Base-by-base conservation (phyloP, 2,113 vertebrate genomes). In the Leptobrachium ailaonicum region DNA sequence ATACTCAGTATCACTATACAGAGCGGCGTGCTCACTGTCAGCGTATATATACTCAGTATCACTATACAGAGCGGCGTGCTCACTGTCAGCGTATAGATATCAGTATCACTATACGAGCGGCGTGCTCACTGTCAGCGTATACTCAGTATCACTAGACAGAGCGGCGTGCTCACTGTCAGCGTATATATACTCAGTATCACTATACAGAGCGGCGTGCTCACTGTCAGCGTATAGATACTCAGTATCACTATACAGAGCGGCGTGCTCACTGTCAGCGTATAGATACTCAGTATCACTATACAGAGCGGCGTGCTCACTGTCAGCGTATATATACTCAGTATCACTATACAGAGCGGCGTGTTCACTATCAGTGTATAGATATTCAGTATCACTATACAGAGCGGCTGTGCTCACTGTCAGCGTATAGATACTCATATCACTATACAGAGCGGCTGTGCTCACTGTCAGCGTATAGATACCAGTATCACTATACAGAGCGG, bases 101-200 rank as follows among this genome's bases (percentile, higher is more conserved):
- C 41, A 43, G 54, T 74, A 45, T 53, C 53, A 53, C 40, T 50
- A 50, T 50, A 50, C 47, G 47, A 50, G 50, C 45, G 47, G 54
- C 54, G 70, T 72, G 32, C 13, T 40, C 44, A 72, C 41, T 54
- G 54, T 54, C 47, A 72, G 47, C 41, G 70, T 54, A 54, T 63
- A 74, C n/a, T 42, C 40, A 63, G 20, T 73, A 73, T 41, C 63
- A 66, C 14, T 76, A 68, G 53, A 76, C 64, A 53, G 44, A 63
- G 60, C 12, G n/a, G 5, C 47, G 60, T 50, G 60, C 40, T 66
- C 44, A 60, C 5, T 47, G 64, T 64, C 60, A 66, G 60, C 12
- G 44, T 40, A 62, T 62, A 62, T 4, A 42, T 67, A 76, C 71
- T 67, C 62, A n/a, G 63, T 76, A 40, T 56, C 64, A 67, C 44